These are phyloP conservation scores for Paradoxurus hermaphroditus DNA, from an alignment of 2,113 vertebrate species.

Conservation along the genomic window DNA sequence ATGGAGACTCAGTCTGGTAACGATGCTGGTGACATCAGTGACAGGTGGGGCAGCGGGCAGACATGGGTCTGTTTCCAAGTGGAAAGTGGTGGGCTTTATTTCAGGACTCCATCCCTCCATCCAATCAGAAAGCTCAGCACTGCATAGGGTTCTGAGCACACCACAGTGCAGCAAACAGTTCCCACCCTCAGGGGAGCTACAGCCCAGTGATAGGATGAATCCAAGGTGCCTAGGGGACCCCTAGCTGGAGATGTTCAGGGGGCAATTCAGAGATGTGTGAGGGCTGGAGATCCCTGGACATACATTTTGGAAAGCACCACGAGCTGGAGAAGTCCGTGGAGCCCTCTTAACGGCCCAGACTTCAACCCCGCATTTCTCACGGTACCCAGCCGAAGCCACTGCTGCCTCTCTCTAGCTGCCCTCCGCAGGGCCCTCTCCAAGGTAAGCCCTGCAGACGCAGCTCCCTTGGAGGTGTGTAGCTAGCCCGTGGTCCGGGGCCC, in stretches of 20 bases:
- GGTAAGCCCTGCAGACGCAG: not conserved
- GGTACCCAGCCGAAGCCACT: not conserved
- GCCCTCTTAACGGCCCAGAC: not conserved
- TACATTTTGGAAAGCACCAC: not conserved
- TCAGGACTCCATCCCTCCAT: not conserved
- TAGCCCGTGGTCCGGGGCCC: not conserved
- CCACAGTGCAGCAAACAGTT: not conserved
- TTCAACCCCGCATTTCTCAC: not conserved
- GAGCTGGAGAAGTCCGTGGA: not conserved
- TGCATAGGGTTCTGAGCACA: not conserved
- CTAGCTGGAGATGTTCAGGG: not conserved
- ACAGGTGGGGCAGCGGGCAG: not conserved
- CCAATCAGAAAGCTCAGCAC: not conserved
- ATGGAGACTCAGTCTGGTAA: not conserved
- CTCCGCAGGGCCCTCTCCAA: not conserved
- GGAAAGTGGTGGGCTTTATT: not conserved
- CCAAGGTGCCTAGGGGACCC: rapidly evolving
- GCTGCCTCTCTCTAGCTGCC: not conserved
- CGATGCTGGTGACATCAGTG: not conserved
- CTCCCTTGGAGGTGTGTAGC: not conserved
- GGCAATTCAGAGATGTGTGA: not conserved
- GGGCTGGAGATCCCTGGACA: not conserved
- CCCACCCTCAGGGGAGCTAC: not conserved
- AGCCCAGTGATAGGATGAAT: not conserved
- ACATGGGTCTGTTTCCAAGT: not conserved